These are phyloP conservation scores for Glomeris maerens DNA, from an alignment of 1,140 invertebrate species.

Conservation along the genomic window DNA sequence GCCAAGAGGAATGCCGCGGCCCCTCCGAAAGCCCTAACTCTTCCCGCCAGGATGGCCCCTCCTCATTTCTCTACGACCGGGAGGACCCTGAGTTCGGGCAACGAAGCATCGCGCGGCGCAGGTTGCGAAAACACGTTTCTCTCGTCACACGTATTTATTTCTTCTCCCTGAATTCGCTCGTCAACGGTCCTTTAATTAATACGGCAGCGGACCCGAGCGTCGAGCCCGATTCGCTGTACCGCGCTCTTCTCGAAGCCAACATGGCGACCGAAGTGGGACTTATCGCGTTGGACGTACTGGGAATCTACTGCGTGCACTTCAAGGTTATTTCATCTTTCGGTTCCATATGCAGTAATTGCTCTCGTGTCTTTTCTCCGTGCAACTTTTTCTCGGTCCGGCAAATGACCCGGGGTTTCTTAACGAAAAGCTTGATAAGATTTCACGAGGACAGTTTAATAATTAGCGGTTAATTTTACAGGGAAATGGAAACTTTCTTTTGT, in stretches of 20 bases:
- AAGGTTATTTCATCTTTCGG: constrained; percentile 33
- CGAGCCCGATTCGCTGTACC: constrained; percentile 30
- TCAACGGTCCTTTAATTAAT: constrained; percentile 2
- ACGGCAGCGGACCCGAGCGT: constrained; percentile 21
- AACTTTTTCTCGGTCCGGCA: too few relatives aligned
- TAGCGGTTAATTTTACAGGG: too few relatives aligned
- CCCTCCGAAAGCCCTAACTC: constrained; percentile 51
- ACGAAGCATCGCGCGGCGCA: constrained; percentile 4
- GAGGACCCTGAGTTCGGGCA: constrained; percentile 14
- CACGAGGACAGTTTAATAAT: too few relatives aligned
- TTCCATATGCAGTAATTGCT: too few relatives aligned
- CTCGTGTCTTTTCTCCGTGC: too few relatives aligned
- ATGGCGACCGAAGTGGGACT: constrained; percentile 79
- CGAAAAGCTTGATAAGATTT: too few relatives aligned
- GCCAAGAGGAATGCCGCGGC: too few relatives aligned
- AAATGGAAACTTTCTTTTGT: too few relatives aligned
- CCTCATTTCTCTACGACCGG: constrained; percentile 24
- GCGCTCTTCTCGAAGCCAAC: constrained; percentile 65
- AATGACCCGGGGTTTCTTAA: too few relatives aligned
- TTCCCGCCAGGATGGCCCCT: constrained; percentile 61
- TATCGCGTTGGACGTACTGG: constrained; percentile 66
- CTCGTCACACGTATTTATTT: too few relatives aligned
- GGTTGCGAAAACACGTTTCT: too few relatives aligned
- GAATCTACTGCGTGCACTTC: constrained; percentile 68
- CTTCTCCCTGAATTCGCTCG: not conserved